Evolutionary conservation across 2,888 invertebrate species (phyloP).

Genomic region (Dicycla oo): DNA sequence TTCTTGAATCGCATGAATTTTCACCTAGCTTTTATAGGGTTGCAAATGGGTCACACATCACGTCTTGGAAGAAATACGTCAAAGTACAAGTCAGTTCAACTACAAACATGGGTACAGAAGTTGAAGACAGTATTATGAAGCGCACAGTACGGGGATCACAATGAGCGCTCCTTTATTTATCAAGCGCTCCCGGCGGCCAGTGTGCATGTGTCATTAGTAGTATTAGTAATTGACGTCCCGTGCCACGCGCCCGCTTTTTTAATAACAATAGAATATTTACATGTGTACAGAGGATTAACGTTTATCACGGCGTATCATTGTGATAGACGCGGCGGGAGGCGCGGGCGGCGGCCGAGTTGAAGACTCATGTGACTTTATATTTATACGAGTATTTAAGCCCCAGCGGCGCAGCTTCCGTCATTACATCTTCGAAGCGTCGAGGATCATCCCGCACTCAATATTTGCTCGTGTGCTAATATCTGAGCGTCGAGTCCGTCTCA

Average conservation of each 20-base stretch:
- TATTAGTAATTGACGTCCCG: conserved; percentile 1
- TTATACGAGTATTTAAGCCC: conserved; percentile 13
- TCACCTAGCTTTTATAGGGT: no score
- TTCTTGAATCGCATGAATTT: no score
- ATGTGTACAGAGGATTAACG: conserved; percentile 22
- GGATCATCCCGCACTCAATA: neutral
- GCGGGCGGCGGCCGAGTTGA: neutral
- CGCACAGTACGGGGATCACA: neutral
- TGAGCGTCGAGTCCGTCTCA: neutral
- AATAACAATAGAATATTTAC: conserved; percentile 22
- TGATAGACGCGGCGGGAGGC: neutral
- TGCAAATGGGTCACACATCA: no score
- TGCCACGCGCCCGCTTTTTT: conserved; percentile 4
- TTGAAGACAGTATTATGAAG: neutral
- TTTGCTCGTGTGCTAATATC: conserved; percentile 3
- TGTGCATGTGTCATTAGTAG: no score
- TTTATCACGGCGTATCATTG: no score
- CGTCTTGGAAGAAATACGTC: no score
- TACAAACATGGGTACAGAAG: neutral
- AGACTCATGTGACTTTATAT: conserved; percentile 31
- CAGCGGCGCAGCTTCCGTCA: neutral
- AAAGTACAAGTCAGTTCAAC: neutral
- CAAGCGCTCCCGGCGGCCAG: neutral
- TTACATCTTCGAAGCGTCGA: neutral
- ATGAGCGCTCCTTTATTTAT: conserved; percentile 3